Conservation (phyloP, 2,888 invertebrate species). For the Flexamia atlantica region DNA sequence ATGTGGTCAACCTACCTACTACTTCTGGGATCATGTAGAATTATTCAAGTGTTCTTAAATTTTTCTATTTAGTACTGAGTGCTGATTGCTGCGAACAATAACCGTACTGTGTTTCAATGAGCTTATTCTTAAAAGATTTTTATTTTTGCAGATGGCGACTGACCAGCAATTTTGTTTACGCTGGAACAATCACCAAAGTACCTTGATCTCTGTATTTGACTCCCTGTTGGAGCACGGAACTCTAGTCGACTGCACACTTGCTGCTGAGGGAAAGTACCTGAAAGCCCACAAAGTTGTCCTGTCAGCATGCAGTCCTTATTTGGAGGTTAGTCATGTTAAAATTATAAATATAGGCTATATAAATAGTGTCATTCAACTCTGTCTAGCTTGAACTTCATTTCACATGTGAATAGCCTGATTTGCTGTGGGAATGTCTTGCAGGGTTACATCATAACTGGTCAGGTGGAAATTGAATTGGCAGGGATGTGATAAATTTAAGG, state of each 20-base stretch:
- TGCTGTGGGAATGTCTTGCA: too few species aligned
- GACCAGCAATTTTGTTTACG: slow-evolving; percentile 91
- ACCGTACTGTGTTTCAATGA: not conserved
- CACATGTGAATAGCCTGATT: too few species aligned
- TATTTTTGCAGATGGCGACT: slow-evolving; percentile 42
- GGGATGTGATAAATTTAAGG: too few species aligned
- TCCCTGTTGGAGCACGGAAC: slow-evolving; percentile 93
- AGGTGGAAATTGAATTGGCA: too few species aligned
- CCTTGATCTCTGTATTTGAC: slow-evolving; percentile 94
- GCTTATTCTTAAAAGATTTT: not conserved
- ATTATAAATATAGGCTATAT: too few species aligned
- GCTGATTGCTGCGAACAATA: not conserved
- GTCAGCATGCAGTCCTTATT: slow-evolving; percentile 82
- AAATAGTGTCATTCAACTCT: too few species aligned
- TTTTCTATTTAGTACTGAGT: too few species aligned
- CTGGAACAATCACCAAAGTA: slow-evolving; percentile 97
- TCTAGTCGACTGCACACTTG: slow-evolving; percentile 95
- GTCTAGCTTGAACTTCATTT: too few species aligned
- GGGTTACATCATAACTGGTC: too few species aligned
- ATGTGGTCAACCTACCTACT: too few species aligned
- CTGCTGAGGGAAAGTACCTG: slow-evolving; percentile 94
- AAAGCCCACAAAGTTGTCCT: slow-evolving; percentile 97
- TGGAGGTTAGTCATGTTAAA: slow-evolving; percentile 72
- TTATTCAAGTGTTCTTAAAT: too few species aligned
- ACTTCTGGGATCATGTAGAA: too few species aligned